Percentiles rank a stretch among this genome's conserved stretches.
Conservation (phyloP, 2,113 vertebrate species). For the Proterorhinus semilunaris region DNA sequence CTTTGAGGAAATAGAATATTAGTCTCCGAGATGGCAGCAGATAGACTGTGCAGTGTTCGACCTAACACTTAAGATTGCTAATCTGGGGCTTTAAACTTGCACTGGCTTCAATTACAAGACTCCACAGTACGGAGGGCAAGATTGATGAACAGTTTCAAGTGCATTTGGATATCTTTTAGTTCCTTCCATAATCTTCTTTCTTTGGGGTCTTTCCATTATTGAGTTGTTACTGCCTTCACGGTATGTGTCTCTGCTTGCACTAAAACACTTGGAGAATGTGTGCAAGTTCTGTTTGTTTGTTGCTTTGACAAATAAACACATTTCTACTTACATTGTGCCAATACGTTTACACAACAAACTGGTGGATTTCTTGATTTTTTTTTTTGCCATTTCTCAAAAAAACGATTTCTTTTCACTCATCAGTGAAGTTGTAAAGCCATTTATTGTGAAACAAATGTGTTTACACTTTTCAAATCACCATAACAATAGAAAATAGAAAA, state of each 20-base stretch:
- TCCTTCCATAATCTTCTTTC: background rate
- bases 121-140: constrained; percentile 20
- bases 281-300: background rate
- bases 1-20: constrained; percentile 74
- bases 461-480: too few relatives aligned
- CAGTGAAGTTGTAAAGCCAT: too few relatives aligned
- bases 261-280: too few relatives aligned
- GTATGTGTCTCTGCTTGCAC: too few relatives aligned
- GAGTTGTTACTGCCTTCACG: background rate
- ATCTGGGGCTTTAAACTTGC: constrained; percentile 61
- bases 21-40: constrained; percentile 62
- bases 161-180: constrained; percentile 23
- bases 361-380: constrained; percentile 1
- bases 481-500: too few relatives aligned
- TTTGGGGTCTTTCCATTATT: background rate
- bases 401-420: too few relatives aligned
- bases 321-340: constrained; percentile 19
- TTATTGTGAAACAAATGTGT: too few relatives aligned
- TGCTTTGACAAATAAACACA: constrained; percentile 32
- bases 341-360: background rate
- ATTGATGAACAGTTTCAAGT: constrained; percentile 47
- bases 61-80: constrained; percentile 61
- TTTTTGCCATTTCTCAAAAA: too few relatives aligned
- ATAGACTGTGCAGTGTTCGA: constrained; percentile 40
- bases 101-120: constrained; percentile 57